Evolutionary conservation across 2,113 vertebrate species (phyloP).

Genomic region (Chamaea fasciata): DNA sequence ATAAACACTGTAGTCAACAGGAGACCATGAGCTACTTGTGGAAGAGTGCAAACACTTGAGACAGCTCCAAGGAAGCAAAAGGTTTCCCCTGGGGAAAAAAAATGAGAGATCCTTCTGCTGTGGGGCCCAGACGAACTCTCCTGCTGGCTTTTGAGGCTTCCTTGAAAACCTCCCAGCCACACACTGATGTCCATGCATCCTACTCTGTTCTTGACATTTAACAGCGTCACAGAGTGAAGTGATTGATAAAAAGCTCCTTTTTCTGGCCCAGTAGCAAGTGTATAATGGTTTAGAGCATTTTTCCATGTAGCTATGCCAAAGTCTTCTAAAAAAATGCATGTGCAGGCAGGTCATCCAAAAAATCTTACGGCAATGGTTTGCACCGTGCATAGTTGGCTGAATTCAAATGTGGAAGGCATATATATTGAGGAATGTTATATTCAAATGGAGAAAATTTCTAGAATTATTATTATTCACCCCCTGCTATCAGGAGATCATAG

Average conservation of each 20-base stretch:
- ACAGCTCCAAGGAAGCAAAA: neutral
- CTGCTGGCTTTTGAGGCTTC: fast-evolving
- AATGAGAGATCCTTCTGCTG: neutral
- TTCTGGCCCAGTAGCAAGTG: neutral
- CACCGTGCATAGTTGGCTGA: neutral
- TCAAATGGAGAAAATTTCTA: neutral
- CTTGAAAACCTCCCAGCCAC: neutral
- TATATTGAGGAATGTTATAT: neutral
- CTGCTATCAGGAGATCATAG: neutral
- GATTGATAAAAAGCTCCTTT: neutral
- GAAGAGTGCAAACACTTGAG: neutral
- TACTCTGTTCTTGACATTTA: neutral
- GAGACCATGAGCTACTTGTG: neutral
- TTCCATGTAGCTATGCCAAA: fast-evolving
- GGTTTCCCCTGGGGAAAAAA: neutral
- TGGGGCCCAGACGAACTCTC: neutral
- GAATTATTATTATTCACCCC: constrained; percentile 31
- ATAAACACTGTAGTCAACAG: neutral
- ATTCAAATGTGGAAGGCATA: neutral
- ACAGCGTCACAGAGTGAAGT: neutral
- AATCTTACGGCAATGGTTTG: neutral
- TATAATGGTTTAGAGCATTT: neutral
- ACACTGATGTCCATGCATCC: neutral
- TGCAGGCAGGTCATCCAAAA: neutral
- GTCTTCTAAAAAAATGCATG: neutral